Conservation (phyloP, 2,113 vertebrate genomes). For the Melanostigma gelatinosum region DNA sequence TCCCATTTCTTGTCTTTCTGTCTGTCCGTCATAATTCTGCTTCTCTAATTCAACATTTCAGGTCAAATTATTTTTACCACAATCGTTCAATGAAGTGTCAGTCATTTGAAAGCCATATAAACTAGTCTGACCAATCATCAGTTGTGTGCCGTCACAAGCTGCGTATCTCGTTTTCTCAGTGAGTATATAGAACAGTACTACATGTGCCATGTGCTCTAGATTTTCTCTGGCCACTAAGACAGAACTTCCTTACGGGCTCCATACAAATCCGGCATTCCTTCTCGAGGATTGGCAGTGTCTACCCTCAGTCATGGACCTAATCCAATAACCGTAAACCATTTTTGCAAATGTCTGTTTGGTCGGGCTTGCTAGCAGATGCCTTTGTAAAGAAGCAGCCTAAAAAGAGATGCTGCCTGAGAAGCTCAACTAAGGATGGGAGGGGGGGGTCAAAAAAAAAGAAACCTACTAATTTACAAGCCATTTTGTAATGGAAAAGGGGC, state of each 20-base stretch:
- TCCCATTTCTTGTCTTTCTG: neutral
- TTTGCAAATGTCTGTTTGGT: conserved; percentile 43
- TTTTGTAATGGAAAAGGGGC: neutral
- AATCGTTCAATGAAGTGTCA: neutral
- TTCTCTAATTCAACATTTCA: conserved; percentile 2
- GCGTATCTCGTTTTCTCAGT: neutral
- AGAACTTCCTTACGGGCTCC: conserved; percentile 29
- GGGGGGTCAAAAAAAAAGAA: neutral
- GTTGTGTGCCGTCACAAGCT: neutral
- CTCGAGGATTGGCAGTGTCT: conserved; percentile 38
- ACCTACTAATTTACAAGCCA: neutral
- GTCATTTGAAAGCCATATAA: neutral
- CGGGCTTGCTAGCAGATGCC: conserved; percentile 17
- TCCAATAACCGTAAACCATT: conserved; percentile 55
- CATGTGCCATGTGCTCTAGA: neutral
- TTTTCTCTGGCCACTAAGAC: conserved; percentile 7
- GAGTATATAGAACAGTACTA: neutral
- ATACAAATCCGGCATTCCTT: conserved; percentile 32
- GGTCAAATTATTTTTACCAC: neutral
- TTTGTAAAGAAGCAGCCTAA: conserved; percentile 18
- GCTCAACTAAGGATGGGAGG: neutral
- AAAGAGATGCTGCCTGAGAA: conserved; percentile 18
- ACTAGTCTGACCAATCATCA: neutral
- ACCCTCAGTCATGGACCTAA: conserved; percentile 45
- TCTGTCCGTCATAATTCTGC: neutral